phyloP scores from a whole-genome alignment of 2,888 invertebrate species.

The Torymus aiolomorphi region DNA sequence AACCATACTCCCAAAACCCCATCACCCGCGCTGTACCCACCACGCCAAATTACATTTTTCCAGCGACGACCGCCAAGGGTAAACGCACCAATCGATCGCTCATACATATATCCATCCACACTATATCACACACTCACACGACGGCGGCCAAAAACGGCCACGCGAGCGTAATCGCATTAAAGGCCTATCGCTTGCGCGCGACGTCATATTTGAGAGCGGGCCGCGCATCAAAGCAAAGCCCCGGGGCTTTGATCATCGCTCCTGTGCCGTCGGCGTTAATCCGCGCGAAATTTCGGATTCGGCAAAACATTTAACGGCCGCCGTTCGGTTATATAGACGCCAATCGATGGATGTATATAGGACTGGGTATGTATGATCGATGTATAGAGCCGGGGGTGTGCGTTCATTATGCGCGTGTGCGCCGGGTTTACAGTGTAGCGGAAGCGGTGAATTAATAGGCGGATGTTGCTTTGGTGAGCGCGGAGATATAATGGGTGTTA shows the following conservation, averaged over 20 bases:
- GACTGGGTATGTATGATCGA: background rate
- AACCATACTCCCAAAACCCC: no score
- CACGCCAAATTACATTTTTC: no score
- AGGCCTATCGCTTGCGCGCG: background rate
- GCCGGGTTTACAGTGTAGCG: background rate
- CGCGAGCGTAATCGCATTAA: slow-evolving; percentile 2
- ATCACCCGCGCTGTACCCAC: no score
- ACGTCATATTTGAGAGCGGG: slow-evolving; percentile 39
- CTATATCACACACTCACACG: no score
- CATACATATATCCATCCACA: no score
- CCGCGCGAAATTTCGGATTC: slow-evolving; percentile 44
- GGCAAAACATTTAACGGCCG: slow-evolving; percentile 24
- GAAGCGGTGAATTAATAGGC: no score
- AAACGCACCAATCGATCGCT: no score
- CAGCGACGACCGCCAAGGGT: no score
- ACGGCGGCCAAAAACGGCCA: background rate
- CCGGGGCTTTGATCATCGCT: slow-evolving; percentile 44
- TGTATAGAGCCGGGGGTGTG: background rate
- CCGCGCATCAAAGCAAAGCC: slow-evolving; percentile 33
- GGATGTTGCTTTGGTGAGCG: no score
- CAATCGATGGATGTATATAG: slow-evolving; percentile 18
- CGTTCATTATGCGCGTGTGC: slow-evolving; percentile 20
- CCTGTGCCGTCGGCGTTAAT: slow-evolving; percentile 40
- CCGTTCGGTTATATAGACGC: slow-evolving; percentile 11
- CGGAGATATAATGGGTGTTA: no score